Evolutionary conservation across 2,113 vertebrate genomes (phyloP).

Genomic region (Sinocyclocheilus anophthalmus): DNA sequence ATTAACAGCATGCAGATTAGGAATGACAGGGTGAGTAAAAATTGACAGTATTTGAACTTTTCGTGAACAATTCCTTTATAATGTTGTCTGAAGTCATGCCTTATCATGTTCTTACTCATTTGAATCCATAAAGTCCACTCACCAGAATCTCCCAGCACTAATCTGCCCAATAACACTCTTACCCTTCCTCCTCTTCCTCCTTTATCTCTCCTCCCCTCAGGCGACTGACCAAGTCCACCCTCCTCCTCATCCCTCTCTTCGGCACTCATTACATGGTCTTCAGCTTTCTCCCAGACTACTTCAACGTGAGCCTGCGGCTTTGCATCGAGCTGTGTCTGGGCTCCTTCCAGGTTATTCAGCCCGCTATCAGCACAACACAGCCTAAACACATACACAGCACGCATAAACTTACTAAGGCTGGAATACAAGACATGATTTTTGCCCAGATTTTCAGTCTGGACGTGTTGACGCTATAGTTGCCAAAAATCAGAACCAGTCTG

Average conservation of each 20-base stretch:
- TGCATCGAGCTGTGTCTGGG: constrained; percentile 84
- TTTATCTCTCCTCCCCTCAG: constrained; percentile 65
- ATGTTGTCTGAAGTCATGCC: neutral
- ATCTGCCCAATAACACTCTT: neutral
- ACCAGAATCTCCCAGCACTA: neutral
- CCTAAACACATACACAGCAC: no score
- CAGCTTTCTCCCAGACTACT: constrained; percentile 87
- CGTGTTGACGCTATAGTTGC: no score
- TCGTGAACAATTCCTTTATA: neutral
- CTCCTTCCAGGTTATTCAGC: no score
- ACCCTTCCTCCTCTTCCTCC: constrained; percentile 19
- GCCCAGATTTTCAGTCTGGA: no score
- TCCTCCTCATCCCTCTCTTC: constrained; percentile 92
- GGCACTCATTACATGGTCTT: constrained; percentile 92
- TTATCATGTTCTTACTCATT: neutral
- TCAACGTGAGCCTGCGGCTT: constrained; percentile 77
- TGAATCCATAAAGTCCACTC: neutral
- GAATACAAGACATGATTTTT: no score
- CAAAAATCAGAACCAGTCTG: no score
- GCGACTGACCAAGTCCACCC: constrained; percentile 89
- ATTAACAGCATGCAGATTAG: neutral
- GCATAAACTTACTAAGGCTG: no score
- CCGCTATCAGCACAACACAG: no score
- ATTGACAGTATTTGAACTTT: neutral
- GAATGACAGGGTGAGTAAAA: neutral